These are phyloP conservation scores for Eremobia ochroleuca DNA, from an alignment of 2,888 invertebrate species.

Conservation along the genomic window DNA sequence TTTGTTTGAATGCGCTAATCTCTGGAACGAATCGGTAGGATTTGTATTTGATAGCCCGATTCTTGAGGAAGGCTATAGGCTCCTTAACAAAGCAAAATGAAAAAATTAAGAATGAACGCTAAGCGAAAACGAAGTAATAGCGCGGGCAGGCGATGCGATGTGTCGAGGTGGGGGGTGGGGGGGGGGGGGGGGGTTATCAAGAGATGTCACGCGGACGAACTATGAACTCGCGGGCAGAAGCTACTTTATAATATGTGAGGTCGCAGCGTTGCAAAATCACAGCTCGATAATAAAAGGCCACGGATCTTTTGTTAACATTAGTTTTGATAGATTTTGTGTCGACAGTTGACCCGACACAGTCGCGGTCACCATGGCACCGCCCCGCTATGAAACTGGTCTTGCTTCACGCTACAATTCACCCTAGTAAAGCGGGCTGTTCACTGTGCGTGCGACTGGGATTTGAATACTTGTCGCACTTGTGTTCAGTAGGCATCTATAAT, in stretches of 20 bases:
- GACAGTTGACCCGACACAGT: constrained; percentile 41
- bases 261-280: constrained; percentile 3
- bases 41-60: too few relatives aligned
- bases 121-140: too few relatives aligned
- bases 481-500: background rate
- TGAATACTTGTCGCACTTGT: background rate
- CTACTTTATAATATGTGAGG: background rate
- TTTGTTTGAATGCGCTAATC: too few relatives aligned
- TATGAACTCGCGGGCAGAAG: too few relatives aligned
- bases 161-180: too few relatives aligned
- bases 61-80: too few relatives aligned
- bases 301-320: constrained; percentile 11
- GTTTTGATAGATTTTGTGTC: constrained; percentile 1
- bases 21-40: too few relatives aligned
- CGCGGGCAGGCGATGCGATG: too few relatives aligned
- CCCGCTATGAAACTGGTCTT: constrained; percentile 63
- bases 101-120: too few relatives aligned
- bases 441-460: constrained; percentile 46
- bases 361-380: constrained; percentile 71
- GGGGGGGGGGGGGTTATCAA: too few relatives aligned
- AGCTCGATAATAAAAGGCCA: constrained; percentile 11
- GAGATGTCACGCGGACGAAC: too few relatives aligned
- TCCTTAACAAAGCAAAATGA: too few relatives aligned
- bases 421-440: constrained; percentile 64
- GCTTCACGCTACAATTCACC: constrained; percentile 67